A percentile compares a stretch with the other conserved stretches of the same genome.
Conservation (phyloP, 2,888 invertebrate species). For the Punctoribates punctum region DNA sequence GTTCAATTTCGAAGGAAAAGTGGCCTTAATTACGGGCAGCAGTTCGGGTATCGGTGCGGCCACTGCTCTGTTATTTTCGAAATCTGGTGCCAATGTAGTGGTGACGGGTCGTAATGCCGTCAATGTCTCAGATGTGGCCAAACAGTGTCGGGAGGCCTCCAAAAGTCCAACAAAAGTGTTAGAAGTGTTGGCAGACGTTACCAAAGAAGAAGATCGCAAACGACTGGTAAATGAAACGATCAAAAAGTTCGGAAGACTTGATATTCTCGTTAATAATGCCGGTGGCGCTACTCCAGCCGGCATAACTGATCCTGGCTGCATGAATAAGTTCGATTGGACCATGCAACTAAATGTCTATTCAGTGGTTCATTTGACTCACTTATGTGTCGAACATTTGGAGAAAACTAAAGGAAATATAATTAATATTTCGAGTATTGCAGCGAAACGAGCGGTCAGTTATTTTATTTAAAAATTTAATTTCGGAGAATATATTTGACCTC, state of each 20-base stretch:
- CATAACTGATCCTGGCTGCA: constrained; percentile 20
- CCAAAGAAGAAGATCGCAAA: constrained; percentile 16
- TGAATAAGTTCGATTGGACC: not conserved
- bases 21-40: not conserved
- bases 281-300: not conserved
- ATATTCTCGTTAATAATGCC: constrained; percentile 43
- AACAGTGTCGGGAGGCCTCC: not conserved
- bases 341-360: constrained; percentile 20
- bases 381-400: constrained; percentile 30
- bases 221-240: constrained; percentile 38
- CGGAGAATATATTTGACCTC: too few relatives aligned
- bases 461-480: too few relatives aligned
- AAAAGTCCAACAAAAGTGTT: not conserved
- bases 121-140: not conserved
- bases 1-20: too few relatives aligned
- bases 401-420: constrained; percentile 39
- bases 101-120: constrained; percentile 3
- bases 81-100: constrained; percentile 4
- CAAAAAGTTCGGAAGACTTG: constrained; percentile 34
- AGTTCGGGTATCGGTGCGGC: not conserved
- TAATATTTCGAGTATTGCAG: constrained; percentile 35
- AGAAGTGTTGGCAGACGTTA: constrained; percentile 39
- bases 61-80: not conserved
- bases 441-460: not conserved
- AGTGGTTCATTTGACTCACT: constrained; percentile 18